Conservation (phyloP, 2,888 invertebrate species). For the Julus scandinavius region DNA sequence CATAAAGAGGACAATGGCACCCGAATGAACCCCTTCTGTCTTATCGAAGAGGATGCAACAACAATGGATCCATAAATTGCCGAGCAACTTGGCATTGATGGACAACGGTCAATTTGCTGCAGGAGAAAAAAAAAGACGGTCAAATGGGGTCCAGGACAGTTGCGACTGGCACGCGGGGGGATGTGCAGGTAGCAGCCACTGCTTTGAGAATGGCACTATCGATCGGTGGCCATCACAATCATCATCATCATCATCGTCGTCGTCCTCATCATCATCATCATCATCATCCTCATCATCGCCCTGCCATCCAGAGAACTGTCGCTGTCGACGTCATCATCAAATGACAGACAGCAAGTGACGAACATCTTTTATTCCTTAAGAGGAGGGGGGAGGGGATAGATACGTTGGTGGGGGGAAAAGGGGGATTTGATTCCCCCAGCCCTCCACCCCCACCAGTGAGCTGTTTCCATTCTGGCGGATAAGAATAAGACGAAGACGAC, state of each 20-base stretch:
- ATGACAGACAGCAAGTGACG: conserved; percentile 37
- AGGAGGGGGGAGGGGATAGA: conserved; percentile 1
- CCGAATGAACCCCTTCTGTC: conserved; percentile 23
- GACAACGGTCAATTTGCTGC: conserved; percentile 49
- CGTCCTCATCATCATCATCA: background rate
- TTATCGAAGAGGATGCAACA: conserved; percentile 39
- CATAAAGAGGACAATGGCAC: conserved; percentile 39
- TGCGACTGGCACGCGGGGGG: conserved; percentile 17
- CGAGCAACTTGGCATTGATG: conserved; percentile 40
- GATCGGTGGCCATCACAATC: conserved; percentile 43
- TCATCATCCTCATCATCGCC: conserved; percentile 28
- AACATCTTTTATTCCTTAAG: conserved; percentile 44
- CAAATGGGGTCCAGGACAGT: conserved; percentile 25
- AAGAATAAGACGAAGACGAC: conserved; percentile 47
- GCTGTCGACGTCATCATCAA: conserved; percentile 34
- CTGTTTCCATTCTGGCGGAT: conserved; percentile 37
- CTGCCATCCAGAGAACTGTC: conserved; percentile 39
- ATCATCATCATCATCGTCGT: conserved; percentile 48
- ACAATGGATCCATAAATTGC: conserved; percentile 50
- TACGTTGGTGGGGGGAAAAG: background rate
- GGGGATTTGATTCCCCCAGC: background rate
- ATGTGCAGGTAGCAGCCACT: conserved; percentile 41
- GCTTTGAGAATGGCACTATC: conserved; percentile 26
- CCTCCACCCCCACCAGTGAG: conserved; percentile 30
- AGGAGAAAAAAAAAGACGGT: background rate